Conservation (phyloP, 2,888 invertebrate genomes). For the Prenolepis imparis region DNA sequence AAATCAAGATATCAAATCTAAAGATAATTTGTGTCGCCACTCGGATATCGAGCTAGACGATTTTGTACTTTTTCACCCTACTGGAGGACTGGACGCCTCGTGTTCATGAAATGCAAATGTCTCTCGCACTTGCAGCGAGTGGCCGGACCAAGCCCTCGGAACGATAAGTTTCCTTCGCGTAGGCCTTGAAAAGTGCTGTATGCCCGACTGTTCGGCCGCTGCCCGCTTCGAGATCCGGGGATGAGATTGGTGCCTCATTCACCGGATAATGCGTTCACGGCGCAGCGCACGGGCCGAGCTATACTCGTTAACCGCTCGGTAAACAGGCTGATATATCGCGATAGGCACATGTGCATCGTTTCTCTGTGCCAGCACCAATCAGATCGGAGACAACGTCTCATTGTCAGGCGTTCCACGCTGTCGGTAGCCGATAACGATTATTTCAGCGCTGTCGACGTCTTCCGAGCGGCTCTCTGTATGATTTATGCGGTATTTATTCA, state of each 20-base stretch:
- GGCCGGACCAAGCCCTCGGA: slow-evolving; percentile 1
- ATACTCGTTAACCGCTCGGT: slow-evolving; percentile 72
- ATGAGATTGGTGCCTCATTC: slow-evolving; percentile 74
- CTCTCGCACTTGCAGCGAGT: slow-evolving; percentile 56
- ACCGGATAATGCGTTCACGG: slow-evolving; percentile 75
- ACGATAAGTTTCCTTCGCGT: slow-evolving; percentile 68
- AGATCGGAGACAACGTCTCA: slow-evolving; percentile 50
- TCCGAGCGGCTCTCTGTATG: neutral
- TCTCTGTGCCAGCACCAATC: slow-evolving; percentile 36
- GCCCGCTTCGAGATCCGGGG: slow-evolving; percentile 69
- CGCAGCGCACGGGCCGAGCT: slow-evolving; percentile 56
- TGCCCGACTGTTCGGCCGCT: slow-evolving; percentile 67
- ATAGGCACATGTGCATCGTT: slow-evolving; percentile 49
- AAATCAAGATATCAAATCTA: neutral
- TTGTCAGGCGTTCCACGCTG: slow-evolving; percentile 45
- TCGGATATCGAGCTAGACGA: slow-evolving; percentile 22
- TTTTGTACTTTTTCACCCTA: neutral
- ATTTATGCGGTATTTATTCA: slow-evolving; percentile 53
- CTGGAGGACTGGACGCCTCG: neutral
- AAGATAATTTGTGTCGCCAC: neutral
- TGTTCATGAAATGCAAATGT: slow-evolving; percentile 73
- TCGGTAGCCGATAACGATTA: slow-evolving; percentile 56
- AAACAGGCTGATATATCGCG: slow-evolving; percentile 71
- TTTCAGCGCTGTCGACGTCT: slow-evolving; percentile 47
- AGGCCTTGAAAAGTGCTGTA: slow-evolving; percentile 70